Base-by-base conservation (phyloP, 2,113 vertebrate species). In the Microcebus tavaratra region DNA sequence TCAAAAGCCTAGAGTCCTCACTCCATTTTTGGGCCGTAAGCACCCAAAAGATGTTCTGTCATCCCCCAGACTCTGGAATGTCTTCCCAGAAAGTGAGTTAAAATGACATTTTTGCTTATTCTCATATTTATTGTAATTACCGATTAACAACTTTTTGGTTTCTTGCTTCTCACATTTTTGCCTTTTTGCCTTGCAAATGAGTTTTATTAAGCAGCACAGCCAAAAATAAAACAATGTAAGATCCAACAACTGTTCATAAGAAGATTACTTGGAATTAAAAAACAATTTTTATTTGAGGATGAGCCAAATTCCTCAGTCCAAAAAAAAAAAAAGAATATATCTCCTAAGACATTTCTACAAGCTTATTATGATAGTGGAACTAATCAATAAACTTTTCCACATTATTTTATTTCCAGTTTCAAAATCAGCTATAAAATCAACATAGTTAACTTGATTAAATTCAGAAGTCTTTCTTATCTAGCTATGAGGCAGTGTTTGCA, bases 351-450 rank as follows among this genome's bases (percentile, higher is more conserved):
- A 98, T 98, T 97, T 97, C 92, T 97, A 85, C 65, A 95, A 97
- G 86, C 92, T 98, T 97, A 96, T 97, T 96, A 95, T 67, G 79
- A 97, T 63, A 96, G 96, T 98, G 95, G 97, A 98, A 97, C 88
- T 93, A 96, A 94, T 97, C 96, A 89, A 85, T 89, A 97, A 97
- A 89, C 39, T 8, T 48, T 84, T 88, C 88, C 90, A 93, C 48
- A 82, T 94, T 95, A 97, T 96, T 96, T 97, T 97, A 97, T 96
- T 98, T 97, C 88, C 92, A 97, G 73, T 96, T 97, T 90, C 86
- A 96, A 97, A 98, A 97, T 85, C 92, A 98, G 88, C 95, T 97
- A 96, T 83, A 97, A 96, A 98, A 95, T 8, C 87, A 97, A 96
- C 93, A 88, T 96, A 67, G 67, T 92, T 95, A 90, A 98, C 91